Evolutionary conservation across 2,797 vertebrate genomes (phyloP).

Genomic region (Gymnoscopelus braueri): DNA sequence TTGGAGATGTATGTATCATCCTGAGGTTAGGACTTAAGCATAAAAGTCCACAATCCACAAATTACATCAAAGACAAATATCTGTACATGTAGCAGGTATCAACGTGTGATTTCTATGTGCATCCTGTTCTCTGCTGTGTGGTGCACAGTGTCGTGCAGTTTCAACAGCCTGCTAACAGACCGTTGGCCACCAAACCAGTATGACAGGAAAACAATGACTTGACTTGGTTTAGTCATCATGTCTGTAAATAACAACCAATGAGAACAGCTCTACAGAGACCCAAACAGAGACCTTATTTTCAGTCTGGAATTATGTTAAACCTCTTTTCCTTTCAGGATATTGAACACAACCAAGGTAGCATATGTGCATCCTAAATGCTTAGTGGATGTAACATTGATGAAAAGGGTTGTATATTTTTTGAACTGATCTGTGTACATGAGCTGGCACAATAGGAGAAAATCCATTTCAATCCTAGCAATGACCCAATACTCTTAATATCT

Average conservation of each 20-base stretch:
- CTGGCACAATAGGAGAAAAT: slow-evolving; percentile 35
- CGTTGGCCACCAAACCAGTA: slow-evolving; percentile 52
- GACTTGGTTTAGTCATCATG: background rate
- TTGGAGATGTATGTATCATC: slow-evolving; percentile 7
- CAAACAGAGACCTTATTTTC: background rate
- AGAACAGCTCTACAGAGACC: slow-evolving; percentile 18
- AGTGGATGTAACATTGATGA: background rate
- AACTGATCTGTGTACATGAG: slow-evolving; percentile 25
- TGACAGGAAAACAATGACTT: slow-evolving; percentile 46
- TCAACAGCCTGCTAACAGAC: slow-evolving; percentile 24
- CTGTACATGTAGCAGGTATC: background rate
- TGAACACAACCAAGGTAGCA: background rate
- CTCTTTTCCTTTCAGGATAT: background rate
- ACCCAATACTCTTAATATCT: slow-evolving; percentile 41
- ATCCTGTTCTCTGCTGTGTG: background rate
- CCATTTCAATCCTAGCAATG: slow-evolving; percentile 37
- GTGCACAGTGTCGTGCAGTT: background rate
- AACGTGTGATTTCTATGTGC: background rate
- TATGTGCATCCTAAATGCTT: background rate
- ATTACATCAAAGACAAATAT: background rate
- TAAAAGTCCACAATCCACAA: slow-evolving; percentile 16
- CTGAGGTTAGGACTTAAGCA: background rate
- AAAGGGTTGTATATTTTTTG: slow-evolving; percentile 1
- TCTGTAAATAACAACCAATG: slow-evolving; percentile 1
- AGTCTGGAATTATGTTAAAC: background rate